phyloP scores from a whole-genome alignment of 2,113 vertebrate genomes.

The Cavia porcellus region DNA sequence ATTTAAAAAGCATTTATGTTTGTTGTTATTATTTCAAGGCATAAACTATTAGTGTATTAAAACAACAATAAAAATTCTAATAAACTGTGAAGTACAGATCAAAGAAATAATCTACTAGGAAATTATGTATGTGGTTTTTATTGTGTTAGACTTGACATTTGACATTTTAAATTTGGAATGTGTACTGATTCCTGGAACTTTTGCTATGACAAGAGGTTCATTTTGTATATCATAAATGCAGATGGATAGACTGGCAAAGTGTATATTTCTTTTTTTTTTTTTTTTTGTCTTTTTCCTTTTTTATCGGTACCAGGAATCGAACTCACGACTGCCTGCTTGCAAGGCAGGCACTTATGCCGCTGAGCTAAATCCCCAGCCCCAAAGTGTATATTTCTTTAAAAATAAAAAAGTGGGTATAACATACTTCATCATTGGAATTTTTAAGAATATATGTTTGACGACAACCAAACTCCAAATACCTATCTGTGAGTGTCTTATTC shows the following conservation, averaged over 20 bases:
- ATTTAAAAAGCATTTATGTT: slow-evolving; percentile 1
- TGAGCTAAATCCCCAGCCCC: too few species aligned
- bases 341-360: too few species aligned
- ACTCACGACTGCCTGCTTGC: too few species aligned
- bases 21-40: slow-evolving; percentile 30
- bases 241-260: not conserved
- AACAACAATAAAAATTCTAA: slow-evolving; percentile 1
- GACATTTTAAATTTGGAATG: not conserved
- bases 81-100: slow-evolving; percentile 30
- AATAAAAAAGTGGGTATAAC: slow-evolving; percentile 17
- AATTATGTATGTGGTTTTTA: slow-evolving; percentile 19
- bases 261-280: too few species aligned
- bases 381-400: slow-evolving; percentile 36
- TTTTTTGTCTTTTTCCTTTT: too few species aligned
- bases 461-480: not conserved
- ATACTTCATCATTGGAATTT: slow-evolving; percentile 21
- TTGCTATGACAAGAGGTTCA: not conserved
- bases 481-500: not conserved
- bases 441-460: slow-evolving; percentile 24
- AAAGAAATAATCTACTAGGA: not conserved
- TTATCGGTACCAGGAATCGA: too few species aligned
- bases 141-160: slow-evolving; percentile 42
- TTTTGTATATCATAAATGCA: not conserved
- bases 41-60: slow-evolving; percentile 13
- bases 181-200: slow-evolving; percentile 30